phyloP scores from a whole-genome alignment of 2,113 vertebrate species.

The Ammodramus savannarum region DNA sequence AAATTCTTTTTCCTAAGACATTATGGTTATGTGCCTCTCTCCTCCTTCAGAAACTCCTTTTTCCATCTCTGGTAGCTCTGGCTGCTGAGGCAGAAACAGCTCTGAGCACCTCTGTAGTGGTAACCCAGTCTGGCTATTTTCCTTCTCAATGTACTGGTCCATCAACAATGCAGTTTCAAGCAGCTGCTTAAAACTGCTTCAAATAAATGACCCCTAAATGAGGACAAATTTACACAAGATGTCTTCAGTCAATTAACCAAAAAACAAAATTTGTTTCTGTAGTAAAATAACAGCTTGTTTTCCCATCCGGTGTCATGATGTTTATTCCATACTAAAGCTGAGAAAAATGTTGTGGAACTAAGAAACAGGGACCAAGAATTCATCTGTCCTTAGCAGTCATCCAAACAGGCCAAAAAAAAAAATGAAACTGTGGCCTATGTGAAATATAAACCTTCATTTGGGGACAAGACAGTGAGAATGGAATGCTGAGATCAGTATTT shows the following conservation, averaged over 20 bases:
- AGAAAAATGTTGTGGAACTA: background rate
- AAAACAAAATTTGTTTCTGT: background rate
- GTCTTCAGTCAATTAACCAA: background rate
- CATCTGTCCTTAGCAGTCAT: background rate
- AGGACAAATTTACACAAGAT: background rate
- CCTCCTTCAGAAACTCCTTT: background rate
- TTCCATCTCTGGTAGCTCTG: background rate
- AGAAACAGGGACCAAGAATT: background rate
- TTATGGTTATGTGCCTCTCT: background rate
- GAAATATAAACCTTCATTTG: background rate
- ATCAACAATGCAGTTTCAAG: background rate
- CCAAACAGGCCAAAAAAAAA: background rate
- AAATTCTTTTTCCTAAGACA: background rate
- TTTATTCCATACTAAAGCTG: background rate
- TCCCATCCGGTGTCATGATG: background rate
- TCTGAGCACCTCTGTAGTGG: background rate
- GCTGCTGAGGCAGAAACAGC: background rate
- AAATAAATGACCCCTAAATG: background rate
- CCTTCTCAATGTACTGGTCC: background rate
- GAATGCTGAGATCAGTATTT: background rate
- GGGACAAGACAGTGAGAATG: background rate
- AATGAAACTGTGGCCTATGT: background rate
- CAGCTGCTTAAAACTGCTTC: background rate
- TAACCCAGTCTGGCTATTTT: background rate
- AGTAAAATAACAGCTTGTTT: background rate